A percentile compares a stretch with the other conserved stretches of the same genome.
These are phyloP conservation scores for Atherinomorus stipes DNA, from an alignment of 2,113 vertebrate species.

Conservation along the genomic window DNA sequence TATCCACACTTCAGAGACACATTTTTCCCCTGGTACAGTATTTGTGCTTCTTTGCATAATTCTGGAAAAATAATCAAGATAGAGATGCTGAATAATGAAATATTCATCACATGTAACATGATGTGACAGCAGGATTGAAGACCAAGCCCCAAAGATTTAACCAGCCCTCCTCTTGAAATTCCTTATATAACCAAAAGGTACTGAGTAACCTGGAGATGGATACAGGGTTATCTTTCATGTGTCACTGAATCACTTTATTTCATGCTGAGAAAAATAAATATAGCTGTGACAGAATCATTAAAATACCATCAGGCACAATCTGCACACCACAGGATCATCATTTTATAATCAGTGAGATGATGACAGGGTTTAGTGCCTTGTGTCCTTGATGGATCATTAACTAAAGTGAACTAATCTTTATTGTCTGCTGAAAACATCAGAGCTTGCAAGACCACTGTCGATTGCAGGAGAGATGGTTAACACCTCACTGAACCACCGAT, in stretches of 20 bases:
- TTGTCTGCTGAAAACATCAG: slow-evolving; percentile 28
- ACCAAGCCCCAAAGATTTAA: neutral
- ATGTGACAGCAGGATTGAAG: neutral
- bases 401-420: slow-evolving; percentile 68
- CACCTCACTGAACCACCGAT: neutral
- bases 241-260: slow-evolving; percentile 3
- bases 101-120: slow-evolving; percentile 1
- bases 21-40: neutral
- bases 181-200: slow-evolving; percentile 20
- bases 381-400: slow-evolving; percentile 82
- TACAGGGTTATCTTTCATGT: neutral
- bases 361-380: slow-evolving; percentile 15
- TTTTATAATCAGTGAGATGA: slow-evolving; percentile 47
- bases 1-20: neutral
- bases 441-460: neutral
- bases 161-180: slow-evolving; percentile 19
- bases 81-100: neutral
- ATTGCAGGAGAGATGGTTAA: neutral
- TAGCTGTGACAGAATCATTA: neutral
- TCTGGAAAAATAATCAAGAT: neutral
- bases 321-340: neutral
- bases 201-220: slow-evolving; percentile 23
- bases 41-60: neutral
- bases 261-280: neutral
- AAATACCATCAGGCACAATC: neutral